These are phyloP conservation scores for Syrmaticus mikado DNA, from an alignment of 2,113 vertebrate genomes.

Conservation along the genomic window DNA sequence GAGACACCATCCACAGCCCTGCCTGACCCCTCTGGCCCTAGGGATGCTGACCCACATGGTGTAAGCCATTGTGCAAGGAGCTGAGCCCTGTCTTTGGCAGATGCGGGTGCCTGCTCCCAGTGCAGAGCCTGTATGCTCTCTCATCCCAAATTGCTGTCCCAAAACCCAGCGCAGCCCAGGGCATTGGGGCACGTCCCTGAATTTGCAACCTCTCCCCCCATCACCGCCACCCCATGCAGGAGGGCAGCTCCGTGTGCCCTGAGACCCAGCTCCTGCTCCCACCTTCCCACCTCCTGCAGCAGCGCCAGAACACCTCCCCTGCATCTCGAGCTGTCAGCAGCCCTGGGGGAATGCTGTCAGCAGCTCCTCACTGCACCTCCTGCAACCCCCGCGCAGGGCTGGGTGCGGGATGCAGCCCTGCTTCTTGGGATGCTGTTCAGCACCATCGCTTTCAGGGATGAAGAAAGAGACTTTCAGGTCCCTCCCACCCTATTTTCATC, in stretches of 20 bases:
- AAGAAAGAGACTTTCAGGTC: background rate
- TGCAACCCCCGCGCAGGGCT: rapidly evolving
- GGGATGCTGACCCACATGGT: rapidly evolving
- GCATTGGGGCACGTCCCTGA: background rate
- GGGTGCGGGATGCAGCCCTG: background rate
- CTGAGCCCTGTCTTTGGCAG: background rate
- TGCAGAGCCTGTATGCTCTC: background rate
- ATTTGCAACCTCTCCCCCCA: background rate
- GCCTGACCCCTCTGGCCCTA: background rate
- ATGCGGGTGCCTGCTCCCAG: rapidly evolving
- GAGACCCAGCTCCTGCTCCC: rapidly evolving
- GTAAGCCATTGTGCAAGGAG: background rate
- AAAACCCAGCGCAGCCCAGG: background rate
- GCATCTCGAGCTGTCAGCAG: background rate
- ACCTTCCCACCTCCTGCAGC: background rate
- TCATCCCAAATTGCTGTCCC: background rate
- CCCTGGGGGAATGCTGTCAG: background rate
- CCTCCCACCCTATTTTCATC: rapidly evolving
- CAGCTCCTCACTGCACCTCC: background rate
- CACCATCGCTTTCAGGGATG: background rate
- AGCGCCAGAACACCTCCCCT: background rate
- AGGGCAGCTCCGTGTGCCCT: background rate
- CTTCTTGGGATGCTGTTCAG: background rate
- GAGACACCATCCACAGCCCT: background rate
- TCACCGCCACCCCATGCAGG: background rate